A percentile compares a stretch with the other conserved stretches of the same genome.
phyloP scores from a whole-genome alignment of 2,113 vertebrate species.

The Rallus limicola region DNA sequence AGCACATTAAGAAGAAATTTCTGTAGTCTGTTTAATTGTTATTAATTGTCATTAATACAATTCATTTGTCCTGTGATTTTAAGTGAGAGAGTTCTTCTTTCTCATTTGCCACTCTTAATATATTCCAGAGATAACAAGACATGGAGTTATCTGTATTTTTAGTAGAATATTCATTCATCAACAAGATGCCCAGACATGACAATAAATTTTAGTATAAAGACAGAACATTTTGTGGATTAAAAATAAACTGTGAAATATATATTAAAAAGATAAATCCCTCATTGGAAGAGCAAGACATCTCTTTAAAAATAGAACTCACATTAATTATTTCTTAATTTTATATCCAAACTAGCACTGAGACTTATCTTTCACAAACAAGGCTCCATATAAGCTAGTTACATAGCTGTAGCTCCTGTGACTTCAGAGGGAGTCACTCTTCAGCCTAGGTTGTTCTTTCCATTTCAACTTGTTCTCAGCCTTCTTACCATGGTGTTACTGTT shows the following conservation, averaged over 20 bases:
- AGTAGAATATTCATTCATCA: not conserved
- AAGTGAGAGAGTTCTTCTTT: not conserved
- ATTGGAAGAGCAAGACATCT: not conserved
- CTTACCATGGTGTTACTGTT: not conserved
- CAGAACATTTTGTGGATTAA: not conserved
- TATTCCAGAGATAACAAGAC: not conserved
- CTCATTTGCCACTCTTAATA: not conserved
- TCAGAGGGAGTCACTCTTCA: not conserved
- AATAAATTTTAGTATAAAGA: not conserved
- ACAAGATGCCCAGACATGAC: not conserved
- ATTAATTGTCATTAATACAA: not conserved
- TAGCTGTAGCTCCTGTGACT: not conserved
- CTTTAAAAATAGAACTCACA: not conserved
- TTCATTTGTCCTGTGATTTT: not conserved
- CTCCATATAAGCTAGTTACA: not conserved
- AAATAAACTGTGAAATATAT: not conserved
- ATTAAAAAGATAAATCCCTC: not conserved
- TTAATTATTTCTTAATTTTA: not conserved
- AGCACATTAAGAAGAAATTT: conserved; percentile 14
- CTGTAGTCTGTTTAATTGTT: not conserved
- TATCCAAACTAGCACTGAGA: not conserved
- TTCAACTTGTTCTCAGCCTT: not conserved
- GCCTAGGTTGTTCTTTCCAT: not conserved
- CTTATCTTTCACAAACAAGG: not conserved
- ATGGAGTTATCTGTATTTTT: not conserved